These are phyloP conservation scores for Caligus rogercresseyi DNA, from an alignment of 1,140 invertebrate species.

Conservation along the genomic window DNA sequence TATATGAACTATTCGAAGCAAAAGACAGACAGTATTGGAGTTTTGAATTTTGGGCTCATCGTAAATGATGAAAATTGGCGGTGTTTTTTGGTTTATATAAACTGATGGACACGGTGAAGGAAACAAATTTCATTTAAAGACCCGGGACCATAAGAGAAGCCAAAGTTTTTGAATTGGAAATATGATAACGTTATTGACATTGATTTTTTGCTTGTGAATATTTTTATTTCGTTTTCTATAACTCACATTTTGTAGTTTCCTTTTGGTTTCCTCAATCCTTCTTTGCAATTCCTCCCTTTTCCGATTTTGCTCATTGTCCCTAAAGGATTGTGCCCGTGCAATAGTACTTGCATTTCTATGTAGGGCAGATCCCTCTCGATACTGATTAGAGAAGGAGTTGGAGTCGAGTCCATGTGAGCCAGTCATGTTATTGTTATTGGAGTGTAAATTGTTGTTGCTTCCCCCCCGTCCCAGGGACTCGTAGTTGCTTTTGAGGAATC, in stretches of 20 bases:
- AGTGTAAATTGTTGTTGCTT: conserved; percentile 15
- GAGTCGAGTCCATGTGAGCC: conserved; percentile 8
- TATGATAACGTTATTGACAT: no score
- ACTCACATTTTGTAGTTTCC: conserved; percentile 70
- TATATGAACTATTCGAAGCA: no score
- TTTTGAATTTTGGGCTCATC: no score
- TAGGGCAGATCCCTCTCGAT: conserved; percentile 22
- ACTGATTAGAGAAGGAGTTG: conserved; percentile 19
- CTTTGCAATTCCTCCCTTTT: conserved; percentile 61
- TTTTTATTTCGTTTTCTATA: background rate
- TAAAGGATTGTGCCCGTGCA: conserved; percentile 22
- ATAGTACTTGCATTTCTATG: conserved; percentile 26
- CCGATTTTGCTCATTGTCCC: conserved; percentile 24
- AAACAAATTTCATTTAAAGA: no score
- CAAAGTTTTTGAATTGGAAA: no score
- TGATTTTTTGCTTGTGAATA: no score
- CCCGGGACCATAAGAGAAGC: no score
- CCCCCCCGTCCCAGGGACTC: conserved; percentile 24
- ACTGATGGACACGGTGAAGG: no score
- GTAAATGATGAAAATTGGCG: no score
- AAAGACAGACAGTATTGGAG: no score
- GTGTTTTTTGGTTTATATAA: no score
- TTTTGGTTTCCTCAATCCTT: conserved; percentile 64
- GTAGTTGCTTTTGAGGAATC: conserved; percentile 49
- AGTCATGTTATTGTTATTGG: background rate